Conservation (phyloP, 2,797 vertebrate genomes). For the Gadopsis bispinosus region DNA sequence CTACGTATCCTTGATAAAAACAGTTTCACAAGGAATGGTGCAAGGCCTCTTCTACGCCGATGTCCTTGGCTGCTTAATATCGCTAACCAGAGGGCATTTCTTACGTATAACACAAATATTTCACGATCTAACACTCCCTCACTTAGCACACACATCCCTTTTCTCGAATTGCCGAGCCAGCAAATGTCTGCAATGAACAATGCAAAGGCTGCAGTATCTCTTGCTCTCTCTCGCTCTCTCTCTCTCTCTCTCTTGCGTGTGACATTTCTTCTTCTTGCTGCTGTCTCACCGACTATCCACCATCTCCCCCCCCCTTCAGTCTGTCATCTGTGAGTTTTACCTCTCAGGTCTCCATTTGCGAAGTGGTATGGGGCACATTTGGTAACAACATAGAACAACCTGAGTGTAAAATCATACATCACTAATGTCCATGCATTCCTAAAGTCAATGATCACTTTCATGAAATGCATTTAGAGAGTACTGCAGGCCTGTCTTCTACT, state of each 20-base stretch:
- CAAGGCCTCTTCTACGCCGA: conserved; percentile 62
- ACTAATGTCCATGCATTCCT: conserved; percentile 27
- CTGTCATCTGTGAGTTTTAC: conserved; percentile 73
- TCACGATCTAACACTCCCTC: conserved; percentile 67
- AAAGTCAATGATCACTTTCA: conserved; percentile 4
- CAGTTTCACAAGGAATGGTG: conserved; percentile 56
- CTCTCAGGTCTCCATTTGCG: conserved; percentile 72
- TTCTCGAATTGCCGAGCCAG: conserved; percentile 71
- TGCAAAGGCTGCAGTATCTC: conserved; percentile 76
- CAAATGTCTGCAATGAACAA: conserved; percentile 89
- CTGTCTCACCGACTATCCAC: conserved; percentile 73
- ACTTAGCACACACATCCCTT: conserved; percentile 53
- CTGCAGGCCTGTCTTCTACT: conserved; percentile 1
- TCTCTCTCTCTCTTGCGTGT: conserved; percentile 62
- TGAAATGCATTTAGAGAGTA: conserved; percentile 3
- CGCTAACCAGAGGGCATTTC: conserved; percentile 67
- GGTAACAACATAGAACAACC: conserved; percentile 36
- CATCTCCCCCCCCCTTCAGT: conserved; percentile 63
- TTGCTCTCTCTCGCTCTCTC: conserved; percentile 64
- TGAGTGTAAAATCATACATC: conserved; percentile 33
- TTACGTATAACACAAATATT: conserved; percentile 51
- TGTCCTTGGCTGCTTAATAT: conserved; percentile 74
- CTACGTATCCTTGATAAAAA: conserved; percentile 59
- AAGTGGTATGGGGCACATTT: conserved; percentile 66
- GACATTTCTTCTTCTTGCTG: conserved; percentile 70